These are phyloP conservation scores for Globia sparganii DNA, from an alignment of 2,888 invertebrate genomes.

Conservation along the genomic window DNA sequence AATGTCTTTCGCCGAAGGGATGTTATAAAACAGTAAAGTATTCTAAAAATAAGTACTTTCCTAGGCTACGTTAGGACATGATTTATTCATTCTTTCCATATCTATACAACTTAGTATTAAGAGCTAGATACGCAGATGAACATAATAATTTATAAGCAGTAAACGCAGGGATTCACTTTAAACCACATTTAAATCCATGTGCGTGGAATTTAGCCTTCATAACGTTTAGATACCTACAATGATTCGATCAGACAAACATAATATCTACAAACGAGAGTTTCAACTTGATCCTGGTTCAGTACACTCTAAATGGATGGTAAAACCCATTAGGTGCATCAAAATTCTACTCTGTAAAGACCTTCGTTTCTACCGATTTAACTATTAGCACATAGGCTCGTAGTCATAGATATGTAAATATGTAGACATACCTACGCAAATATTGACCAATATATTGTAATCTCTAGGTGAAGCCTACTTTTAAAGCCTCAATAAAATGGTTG, in stretches of 20 bases:
- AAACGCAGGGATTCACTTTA: not conserved
- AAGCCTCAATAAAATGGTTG: not conserved
- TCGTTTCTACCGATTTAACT: constrained; percentile 41
- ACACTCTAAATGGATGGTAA: constrained; percentile 47
- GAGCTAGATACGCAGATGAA: not conserved
- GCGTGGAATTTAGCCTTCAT: not conserved
- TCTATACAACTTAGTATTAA: not conserved
- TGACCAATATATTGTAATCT: not conserved
- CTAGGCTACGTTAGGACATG: not conserved
- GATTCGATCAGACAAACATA: constrained; percentile 1
- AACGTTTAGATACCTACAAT: constrained; percentile 12
- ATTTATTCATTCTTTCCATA: not conserved
- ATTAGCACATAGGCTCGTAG: constrained; percentile 26
- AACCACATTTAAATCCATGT: constrained; percentile 5
- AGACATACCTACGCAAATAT: not conserved
- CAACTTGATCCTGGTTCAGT: constrained; percentile 58
- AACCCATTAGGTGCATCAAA: constrained; percentile 52
- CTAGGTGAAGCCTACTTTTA: not conserved
- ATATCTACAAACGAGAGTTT: constrained; percentile 17
- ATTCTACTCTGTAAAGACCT: constrained; percentile 45
- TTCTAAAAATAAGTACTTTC: not conserved
- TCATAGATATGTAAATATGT: constrained; percentile 13
- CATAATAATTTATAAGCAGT: not conserved
- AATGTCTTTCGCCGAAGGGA: constrained; percentile 2
- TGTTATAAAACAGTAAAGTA: not conserved